Evolutionary conservation across 2,797 vertebrate genomes (phyloP).

Genomic region (Trachops cirrhosus): DNA sequence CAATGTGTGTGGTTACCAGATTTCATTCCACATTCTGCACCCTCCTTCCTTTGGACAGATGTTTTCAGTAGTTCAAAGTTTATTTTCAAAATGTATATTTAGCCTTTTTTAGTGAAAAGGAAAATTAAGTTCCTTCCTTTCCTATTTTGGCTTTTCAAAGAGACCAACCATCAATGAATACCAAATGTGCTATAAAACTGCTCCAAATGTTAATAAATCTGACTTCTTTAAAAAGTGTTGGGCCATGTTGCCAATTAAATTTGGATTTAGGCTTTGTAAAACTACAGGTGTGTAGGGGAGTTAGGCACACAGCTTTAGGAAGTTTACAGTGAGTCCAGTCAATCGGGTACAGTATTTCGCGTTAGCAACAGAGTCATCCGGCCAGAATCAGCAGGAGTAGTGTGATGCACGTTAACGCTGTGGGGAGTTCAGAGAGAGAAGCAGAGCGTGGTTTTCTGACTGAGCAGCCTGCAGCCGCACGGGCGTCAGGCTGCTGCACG

Average conservation of each 20-base stretch:
- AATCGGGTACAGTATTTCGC: neutral
- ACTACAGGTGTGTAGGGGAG: neutral
- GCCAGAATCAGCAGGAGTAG: neutral
- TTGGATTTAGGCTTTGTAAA: neutral
- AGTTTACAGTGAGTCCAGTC: neutral
- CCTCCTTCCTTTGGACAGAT: neutral
- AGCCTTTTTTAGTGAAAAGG: constrained; percentile 6
- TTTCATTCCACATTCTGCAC: neutral
- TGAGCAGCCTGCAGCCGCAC: accelerated
- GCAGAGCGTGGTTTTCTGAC: neutral
- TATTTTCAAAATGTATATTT: constrained; percentile 32
- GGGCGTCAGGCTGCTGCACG: accelerated
- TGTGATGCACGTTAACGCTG: neutral
- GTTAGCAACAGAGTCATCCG: neutral
- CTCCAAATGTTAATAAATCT: neutral
- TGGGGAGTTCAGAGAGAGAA: neutral
- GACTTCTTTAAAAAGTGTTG: neutral
- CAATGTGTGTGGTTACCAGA: neutral
- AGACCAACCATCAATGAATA: neutral
- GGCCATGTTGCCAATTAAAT: neutral
- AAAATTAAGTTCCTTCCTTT: constrained; percentile 34
- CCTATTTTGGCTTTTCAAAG: constrained; percentile 35
- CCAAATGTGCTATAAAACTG: neutral
- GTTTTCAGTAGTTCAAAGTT: constrained; percentile 33
- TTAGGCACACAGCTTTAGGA: neutral